phyloP scores from a whole-genome alignment of 2,113 vertebrate genomes.

The Lynx canadensis region DNA sequence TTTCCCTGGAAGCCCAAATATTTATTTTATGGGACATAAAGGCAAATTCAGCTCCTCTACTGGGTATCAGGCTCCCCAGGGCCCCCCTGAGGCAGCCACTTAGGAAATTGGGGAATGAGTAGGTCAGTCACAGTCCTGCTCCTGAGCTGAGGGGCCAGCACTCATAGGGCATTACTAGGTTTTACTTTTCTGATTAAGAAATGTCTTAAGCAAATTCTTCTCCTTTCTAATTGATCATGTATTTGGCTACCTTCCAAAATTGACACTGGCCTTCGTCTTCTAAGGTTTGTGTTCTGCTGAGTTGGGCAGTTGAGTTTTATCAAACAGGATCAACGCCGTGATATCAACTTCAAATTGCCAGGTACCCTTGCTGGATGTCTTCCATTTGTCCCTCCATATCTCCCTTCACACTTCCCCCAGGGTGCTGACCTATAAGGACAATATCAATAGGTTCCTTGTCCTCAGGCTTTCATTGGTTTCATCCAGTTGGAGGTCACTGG shows the following conservation, averaged over 20 bases:
- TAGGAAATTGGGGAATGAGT: neutral
- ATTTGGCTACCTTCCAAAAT: neutral
- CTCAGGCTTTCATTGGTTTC: neutral
- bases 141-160: neutral
- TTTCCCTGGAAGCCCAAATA: slow-evolving; percentile 18
- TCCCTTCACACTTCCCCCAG: neutral
- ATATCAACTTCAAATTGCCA: neutral
- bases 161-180: neutral
- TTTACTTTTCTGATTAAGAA: neutral
- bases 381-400: neutral
- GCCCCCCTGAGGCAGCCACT: neutral
- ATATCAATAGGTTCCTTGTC: neutral
- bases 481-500: neutral
- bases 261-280: neutral
- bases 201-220: neutral
- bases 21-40: neutral
- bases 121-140: neutral
- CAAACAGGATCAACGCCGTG: neutral
- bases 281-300: neutral
- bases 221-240: slow-evolving; percentile 13
- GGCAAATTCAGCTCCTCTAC: neutral
- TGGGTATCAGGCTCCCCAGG: neutral
- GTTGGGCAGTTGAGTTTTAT: neutral
- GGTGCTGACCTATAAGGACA: neutral
- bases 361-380: neutral